These are phyloP conservation scores for Lithophane ornitopus DNA, from an alignment of 2,888 invertebrate species.

Conservation along the genomic window DNA sequence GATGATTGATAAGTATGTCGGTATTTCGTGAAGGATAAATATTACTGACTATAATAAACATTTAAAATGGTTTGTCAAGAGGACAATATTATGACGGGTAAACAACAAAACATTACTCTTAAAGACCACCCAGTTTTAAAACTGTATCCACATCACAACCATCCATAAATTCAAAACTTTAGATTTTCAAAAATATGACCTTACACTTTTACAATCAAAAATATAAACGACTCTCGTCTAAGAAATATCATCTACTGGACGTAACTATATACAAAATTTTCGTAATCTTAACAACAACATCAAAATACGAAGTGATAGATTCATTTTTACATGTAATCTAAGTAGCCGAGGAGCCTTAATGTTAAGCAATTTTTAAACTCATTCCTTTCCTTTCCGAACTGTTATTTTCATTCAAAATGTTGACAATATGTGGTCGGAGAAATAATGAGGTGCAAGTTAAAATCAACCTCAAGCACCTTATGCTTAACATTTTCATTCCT, in stretches of 20 bases:
- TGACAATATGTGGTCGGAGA: background rate
- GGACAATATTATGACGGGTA: conserved; percentile 42
- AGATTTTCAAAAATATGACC: conserved; percentile 77
- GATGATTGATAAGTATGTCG: conserved; percentile 40
- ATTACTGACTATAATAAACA: conserved; percentile 23
- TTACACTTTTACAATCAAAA: conserved; percentile 74
- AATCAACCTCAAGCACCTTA: background rate
- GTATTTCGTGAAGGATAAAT: conserved; percentile 26
- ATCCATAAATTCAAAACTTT: conserved; percentile 83
- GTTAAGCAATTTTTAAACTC: conserved; percentile 7
- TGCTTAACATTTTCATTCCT: conserved; percentile 11
- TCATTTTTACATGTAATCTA: conserved; percentile 32
- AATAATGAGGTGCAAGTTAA: background rate
- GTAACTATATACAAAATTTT: conserved; percentile 72
- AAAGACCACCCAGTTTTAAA: conserved; percentile 60
- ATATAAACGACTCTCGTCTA: conserved; percentile 72
- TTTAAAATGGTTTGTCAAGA: conserved; percentile 52
- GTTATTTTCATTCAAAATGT: background rate
- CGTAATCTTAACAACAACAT: conserved; percentile 58
- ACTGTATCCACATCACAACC: conserved; percentile 85
- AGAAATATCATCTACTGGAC: conserved; percentile 75
- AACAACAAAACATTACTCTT: conserved; percentile 50
- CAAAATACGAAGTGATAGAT: conserved; percentile 50
- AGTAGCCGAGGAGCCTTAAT: conserved; percentile 13
- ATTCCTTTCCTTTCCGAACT: background rate